These are phyloP conservation scores for Eriosoma lanigerum DNA, from an alignment of 1,140 invertebrate genomes.

Conservation along the genomic window DNA sequence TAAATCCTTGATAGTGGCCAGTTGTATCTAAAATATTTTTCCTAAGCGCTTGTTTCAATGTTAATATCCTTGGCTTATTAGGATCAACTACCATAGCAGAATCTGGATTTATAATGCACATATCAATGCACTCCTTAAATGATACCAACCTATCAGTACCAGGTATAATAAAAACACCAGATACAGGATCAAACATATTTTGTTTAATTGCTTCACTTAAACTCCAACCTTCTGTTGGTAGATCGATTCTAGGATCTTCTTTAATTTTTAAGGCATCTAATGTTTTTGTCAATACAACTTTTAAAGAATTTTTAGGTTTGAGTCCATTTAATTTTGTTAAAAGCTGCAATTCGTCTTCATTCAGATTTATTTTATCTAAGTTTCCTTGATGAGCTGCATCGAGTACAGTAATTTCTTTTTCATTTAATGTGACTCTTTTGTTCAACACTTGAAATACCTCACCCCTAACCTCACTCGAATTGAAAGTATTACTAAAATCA, in stretches of 20 bases:
- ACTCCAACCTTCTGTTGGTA: conserved; percentile 81
- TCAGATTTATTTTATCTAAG: conserved; percentile 19
- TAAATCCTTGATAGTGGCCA: conserved; percentile 72
- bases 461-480: conserved; percentile 77
- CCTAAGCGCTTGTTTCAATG: conserved; percentile 73
- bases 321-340: conserved; percentile 41
- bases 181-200: conserved; percentile 76
- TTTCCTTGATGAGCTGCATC: conserved; percentile 65
- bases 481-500: conserved; percentile 62
- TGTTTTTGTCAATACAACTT: conserved; percentile 43
- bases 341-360: conserved; percentile 36
- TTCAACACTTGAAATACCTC: conserved; percentile 73
- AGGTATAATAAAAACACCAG: conserved; percentile 83
- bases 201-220: conserved; percentile 75
- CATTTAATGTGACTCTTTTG: conserved; percentile 75
- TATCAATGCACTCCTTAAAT: conserved; percentile 82
- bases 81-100: conserved; percentile 79
- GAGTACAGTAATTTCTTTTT: conserved; percentile 57
- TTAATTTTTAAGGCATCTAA: conserved; percentile 48
- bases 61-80: conserved; percentile 68
- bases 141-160: conserved; percentile 81
- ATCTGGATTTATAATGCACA: conserved; percentile 80
- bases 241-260: conserved; percentile 61
- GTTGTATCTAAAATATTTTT: conserved; percentile 75
- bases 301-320: conserved; percentile 35